Evolutionary conservation across 2,797 vertebrate genomes (phyloP), one percentile per base, ranked within the genome.

Genomic region (Emydoidea blandingii): DNA sequence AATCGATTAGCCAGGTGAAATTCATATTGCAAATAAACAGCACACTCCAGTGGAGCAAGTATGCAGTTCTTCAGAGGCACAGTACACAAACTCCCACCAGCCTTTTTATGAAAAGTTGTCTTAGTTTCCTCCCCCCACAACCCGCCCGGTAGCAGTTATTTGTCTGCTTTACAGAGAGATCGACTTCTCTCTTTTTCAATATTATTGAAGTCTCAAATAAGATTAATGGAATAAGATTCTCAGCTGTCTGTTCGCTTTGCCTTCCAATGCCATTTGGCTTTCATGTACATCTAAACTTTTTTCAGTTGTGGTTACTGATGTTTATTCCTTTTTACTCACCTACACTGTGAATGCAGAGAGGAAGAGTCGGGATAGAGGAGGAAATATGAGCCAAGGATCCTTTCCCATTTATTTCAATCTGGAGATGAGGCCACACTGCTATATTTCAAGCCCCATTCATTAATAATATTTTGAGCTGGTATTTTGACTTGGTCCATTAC

Each of bases 41-140:
- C 95, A 12, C 93, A 1, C 91, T 87, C 97, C 79, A 41, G 95
- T 19, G 97, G 95, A 72, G 41, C 53, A 7, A 8, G 52, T 12
- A 5, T 11, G 65, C 37, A 74, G n/a, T 54, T 62, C 54, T 56
- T 37, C 23, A 47, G 18, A 34, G 3, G 21, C 8, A n/a, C 29
- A 62, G 31, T 12, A 44, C 72, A 29, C 72, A 83, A 50, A 83
- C 44, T 14, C 34, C 29, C 41, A 76, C 72, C 41, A 15, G 41
- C 11, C 9, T 68, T 6, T 19, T 44, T 21, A 37, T 18, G 29
- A 82, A 44, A 47, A 47, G 12, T 3, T 14, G 7, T 57, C 31
- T 59, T 34, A 5, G 9, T 74, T 25, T 41, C n/a, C 8, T 18
- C 34, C 53, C 7, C 53, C 6, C 19, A 3, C 53, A 8, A 8